These are phyloP conservation scores for Crocuta crocuta DNA, from an alignment of 2,113 vertebrate genomes.

Conservation along the genomic window DNA sequence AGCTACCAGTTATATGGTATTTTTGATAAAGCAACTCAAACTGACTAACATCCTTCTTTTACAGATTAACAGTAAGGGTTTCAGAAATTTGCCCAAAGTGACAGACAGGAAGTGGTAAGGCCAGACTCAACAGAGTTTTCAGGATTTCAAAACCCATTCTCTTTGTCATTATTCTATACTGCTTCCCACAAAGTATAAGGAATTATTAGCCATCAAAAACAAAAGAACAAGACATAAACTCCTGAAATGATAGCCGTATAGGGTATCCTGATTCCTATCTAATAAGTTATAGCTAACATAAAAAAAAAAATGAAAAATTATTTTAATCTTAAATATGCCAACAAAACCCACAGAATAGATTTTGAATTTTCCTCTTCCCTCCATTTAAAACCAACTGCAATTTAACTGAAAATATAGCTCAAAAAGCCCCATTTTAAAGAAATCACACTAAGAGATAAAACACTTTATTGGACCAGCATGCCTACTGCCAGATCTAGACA, in stretches of 20 bases:
- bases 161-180: background rate
- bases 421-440: background rate
- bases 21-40: background rate
- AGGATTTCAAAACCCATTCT: background rate
- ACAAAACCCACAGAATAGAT: background rate
- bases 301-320: background rate
- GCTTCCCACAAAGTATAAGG: background rate
- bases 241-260: background rate
- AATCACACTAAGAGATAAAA: background rate
- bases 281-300: background rate
- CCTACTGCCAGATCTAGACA: background rate
- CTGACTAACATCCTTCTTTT: background rate
- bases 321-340: background rate
- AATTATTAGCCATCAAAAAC: background rate
- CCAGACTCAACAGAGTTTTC: background rate
- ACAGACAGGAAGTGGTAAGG: background rate
- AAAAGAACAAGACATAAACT: background rate
- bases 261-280: background rate
- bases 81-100: background rate
- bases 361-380: background rate
- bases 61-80: background rate
- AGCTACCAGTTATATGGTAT: background rate
- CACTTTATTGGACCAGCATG: background rate
- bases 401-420: conserved; percentile 12
- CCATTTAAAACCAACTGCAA: background rate